These are phyloP conservation scores for Oxystoma pomonae DNA, from an alignment of 2,888 invertebrate species.

Conservation along the genomic window DNA sequence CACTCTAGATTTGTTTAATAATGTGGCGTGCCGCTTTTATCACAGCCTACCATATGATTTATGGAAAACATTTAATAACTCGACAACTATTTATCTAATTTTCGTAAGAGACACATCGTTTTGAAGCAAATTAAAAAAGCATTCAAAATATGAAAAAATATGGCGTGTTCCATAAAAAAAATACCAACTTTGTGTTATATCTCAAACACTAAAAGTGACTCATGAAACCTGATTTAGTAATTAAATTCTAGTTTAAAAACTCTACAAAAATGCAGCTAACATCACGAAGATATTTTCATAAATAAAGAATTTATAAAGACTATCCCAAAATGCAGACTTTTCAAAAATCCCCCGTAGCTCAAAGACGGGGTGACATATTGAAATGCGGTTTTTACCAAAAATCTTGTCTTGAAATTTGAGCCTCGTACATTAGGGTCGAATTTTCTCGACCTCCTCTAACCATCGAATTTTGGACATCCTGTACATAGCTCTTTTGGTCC, in stretches of 20 bases:
- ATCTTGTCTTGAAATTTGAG: background rate
- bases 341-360: background rate
- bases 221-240: background rate
- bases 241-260: background rate
- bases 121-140: background rate
- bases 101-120: background rate
- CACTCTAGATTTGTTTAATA: too few species aligned
- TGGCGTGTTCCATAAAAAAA: background rate
- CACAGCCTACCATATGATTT: too few species aligned
- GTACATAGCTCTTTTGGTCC: too few species aligned
- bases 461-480: background rate
- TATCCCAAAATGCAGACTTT: background rate
- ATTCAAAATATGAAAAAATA: background rate
- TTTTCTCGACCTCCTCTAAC: background rate
- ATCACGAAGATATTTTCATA: background rate
- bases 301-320: background rate
- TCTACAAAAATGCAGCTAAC: background rate
- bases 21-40: too few species aligned
- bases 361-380: background rate
- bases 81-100: too few species aligned
- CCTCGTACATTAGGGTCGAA: background rate
- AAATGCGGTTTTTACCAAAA: background rate
- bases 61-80: too few species aligned
- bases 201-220: background rate
- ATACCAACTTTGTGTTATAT: background rate